Evolutionary conservation across 2,888 invertebrate species (phyloP).

Genomic region (Iselma pallidipennis): DNA sequence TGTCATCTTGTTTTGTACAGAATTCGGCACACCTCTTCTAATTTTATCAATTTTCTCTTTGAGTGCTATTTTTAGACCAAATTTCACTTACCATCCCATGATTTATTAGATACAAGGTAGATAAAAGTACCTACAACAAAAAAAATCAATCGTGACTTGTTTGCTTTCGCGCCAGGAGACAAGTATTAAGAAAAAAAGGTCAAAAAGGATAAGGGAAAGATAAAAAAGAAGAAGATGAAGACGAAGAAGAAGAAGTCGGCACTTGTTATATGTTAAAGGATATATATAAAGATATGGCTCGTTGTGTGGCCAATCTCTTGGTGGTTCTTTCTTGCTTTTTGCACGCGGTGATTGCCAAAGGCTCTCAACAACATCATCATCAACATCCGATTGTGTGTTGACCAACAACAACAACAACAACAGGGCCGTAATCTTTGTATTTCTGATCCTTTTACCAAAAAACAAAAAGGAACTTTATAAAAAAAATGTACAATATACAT

Average conservation of each 20-base stretch:
- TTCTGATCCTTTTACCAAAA: neutral
- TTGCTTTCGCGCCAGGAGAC: neutral
- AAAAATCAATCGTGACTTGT: neutral
- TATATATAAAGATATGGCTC: constrained; percentile 17
- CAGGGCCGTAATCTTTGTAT: neutral
- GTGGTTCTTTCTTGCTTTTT: constrained; percentile 33
- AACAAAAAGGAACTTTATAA: too few species aligned
- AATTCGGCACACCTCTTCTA: too few species aligned
- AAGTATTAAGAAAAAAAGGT: neutral
- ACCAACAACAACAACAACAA: neutral
- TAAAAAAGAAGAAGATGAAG: neutral
- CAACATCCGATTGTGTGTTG: too few species aligned
- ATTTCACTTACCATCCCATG: too few species aligned
- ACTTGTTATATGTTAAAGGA: neutral
- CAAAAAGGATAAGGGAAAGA: neutral
- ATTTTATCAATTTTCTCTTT: too few species aligned
- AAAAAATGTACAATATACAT: neutral
- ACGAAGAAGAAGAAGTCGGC: neutral
- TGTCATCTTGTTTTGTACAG: too few species aligned
- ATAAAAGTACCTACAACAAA: neutral
- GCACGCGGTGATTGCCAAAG: constrained; percentile 35
- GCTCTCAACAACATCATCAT: constrained; percentile 23
- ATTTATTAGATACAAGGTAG: neutral
- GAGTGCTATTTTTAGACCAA: too few species aligned
- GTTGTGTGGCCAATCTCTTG: constrained; percentile 37